Conservation (phyloP, 2,113 vertebrate species). For the Lethenteron camtschaticum region DNA sequence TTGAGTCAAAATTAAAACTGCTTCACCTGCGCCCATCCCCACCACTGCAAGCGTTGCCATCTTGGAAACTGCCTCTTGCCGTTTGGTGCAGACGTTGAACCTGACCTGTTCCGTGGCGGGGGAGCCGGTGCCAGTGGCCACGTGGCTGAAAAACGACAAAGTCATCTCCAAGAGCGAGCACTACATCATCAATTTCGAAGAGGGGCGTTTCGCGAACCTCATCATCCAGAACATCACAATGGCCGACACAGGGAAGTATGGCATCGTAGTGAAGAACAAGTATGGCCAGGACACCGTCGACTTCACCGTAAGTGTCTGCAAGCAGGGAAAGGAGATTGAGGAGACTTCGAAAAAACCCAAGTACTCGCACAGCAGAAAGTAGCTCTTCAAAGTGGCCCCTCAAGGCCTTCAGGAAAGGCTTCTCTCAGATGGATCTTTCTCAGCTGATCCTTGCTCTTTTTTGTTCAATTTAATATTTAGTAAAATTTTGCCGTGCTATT, state of each 20-base stretch:
- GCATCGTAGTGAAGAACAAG: slow-evolving; percentile 79
- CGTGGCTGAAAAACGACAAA: slow-evolving; percentile 65
- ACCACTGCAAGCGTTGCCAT: too few species aligned
- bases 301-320: slow-evolving; percentile 72
- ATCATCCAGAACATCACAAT: slow-evolving; percentile 66
- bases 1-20: too few species aligned
- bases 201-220: slow-evolving; percentile 54
- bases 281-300: slow-evolving; percentile 85
- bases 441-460: too few species aligned
- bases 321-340: slow-evolving; percentile 50
- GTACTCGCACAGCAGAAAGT: too few species aligned
- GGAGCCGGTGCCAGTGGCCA: slow-evolving; percentile 64
- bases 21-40: too few species aligned
- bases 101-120: slow-evolving; percentile 84
- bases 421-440: too few species aligned
- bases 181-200: slow-evolving; percentile 47
- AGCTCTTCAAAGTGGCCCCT: too few species aligned
- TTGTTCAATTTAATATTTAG: too few species aligned
- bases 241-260: slow-evolving; percentile 80
- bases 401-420: too few species aligned
- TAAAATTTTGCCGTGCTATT: too few species aligned
- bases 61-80: not conserved
- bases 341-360: too few species aligned
- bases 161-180: slow-evolving; percentile 49
- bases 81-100: slow-evolving; percentile 47